These are phyloP conservation scores for Neotragus moschatus DNA, from an alignment of 2,113 vertebrate species.

Conservation along the genomic window DNA sequence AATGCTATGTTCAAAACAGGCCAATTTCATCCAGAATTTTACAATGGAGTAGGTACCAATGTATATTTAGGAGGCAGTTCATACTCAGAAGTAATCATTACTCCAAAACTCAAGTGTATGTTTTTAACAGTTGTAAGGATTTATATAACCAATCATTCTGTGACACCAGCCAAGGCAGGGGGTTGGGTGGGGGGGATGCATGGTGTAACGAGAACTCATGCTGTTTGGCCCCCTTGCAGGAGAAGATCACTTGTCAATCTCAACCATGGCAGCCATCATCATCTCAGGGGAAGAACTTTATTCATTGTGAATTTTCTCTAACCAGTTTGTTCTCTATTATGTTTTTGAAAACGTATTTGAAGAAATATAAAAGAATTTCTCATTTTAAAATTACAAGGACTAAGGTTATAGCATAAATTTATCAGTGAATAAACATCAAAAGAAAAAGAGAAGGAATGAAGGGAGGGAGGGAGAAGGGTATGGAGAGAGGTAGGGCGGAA, in stretches of 20 bases:
- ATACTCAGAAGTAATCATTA: background rate
- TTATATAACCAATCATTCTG: background rate
- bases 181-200: background rate
- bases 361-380: background rate
- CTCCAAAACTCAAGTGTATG: background rate
- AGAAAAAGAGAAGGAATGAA: background rate
- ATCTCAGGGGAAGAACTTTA: background rate
- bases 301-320: background rate
- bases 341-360: background rate
- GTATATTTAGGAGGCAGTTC: background rate
- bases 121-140: background rate
- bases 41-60: background rate
- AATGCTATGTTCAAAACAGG: background rate
- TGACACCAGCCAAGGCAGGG: background rate
- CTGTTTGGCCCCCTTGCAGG: accelerated
- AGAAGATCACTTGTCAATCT: background rate
- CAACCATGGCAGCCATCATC: too few species aligned
- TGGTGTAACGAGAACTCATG: accelerated
- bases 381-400: background rate
- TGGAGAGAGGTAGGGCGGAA: background rate
- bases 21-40: background rate
- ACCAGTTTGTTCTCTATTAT: background rate
- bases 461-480: accelerated
- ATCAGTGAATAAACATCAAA: background rate
- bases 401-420: background rate